Evolutionary conservation across 2,888 invertebrate genomes (phyloP), one percentile per base, ranked within the genome.

Genomic region (Drosophila kanekoi): DNA sequence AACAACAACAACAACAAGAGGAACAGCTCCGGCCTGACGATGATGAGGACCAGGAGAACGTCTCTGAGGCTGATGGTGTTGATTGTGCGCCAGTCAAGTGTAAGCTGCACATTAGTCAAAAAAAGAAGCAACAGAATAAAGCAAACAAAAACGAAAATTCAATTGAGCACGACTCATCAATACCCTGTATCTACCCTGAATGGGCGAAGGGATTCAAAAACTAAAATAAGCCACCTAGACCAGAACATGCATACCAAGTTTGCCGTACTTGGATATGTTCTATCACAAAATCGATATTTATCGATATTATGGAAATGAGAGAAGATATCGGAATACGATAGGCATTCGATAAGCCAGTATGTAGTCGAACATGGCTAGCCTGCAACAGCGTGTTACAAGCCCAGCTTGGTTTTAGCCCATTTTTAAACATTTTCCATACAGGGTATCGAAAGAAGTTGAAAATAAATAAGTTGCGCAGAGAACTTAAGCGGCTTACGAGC

Each of bases 91-190:
- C 84, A 88, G 87, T 87, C 87, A 84, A 88, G 84, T 88, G 87
- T 84, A 88, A 88, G 84, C 87, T 84, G 88, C 80, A 83, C 83
- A 83, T 83, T 84, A 88, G 89, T 88, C 89, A 88, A 88, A 86
- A 86, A 78, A 77, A 69, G 44, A 63, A 65, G 65, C 48, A 56
- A 32, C 44, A 14, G 41, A 8, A 40, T 28, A 49, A 44, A 48
- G 18, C n/a, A 43, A 53, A 48, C n/a, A 49, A 40, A 40, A 38
- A 10, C 14, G 16, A 10, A 10, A 38, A n/a, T 14, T 28, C 28
- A 9, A 40, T 4, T 9, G 4, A 14, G 11, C 10, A 10, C 4
- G 35, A 54, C 54, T 23, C 2, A 23, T 13, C 9, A 23, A 43
- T 35, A 35, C 54, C 23, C 35, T 44, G 41, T 14, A 16, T 3